These are phyloP conservation scores for Lycorma delicatula DNA, from an alignment of 1,140 invertebrate genomes.

Conservation along the genomic window DNA sequence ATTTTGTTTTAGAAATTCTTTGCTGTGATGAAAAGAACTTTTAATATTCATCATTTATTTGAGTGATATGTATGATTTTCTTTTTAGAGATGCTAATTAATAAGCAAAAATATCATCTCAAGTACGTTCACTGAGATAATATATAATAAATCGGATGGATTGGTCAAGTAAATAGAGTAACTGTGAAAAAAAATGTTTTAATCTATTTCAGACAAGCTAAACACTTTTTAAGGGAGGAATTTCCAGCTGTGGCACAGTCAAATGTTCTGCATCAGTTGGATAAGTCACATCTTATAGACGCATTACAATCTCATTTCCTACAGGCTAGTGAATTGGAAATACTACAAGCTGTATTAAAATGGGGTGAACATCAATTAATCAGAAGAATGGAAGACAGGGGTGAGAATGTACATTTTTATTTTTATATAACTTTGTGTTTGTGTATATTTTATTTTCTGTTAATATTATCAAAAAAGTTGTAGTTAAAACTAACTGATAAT, in stretches of 20 bases:
- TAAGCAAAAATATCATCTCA: no score
- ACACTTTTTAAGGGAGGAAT: slow-evolving; percentile 70
- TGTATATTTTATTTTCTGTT: slow-evolving; percentile 9
- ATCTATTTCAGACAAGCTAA: slow-evolving; percentile 46
- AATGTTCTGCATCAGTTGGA: slow-evolving; percentile 72
- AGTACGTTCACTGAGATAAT: no score
- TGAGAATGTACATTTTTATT: slow-evolving; percentile 28
- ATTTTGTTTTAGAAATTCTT: no score
- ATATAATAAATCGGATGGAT: no score
- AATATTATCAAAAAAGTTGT: not conserved
- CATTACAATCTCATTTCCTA: slow-evolving; percentile 79
- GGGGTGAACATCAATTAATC: slow-evolving; percentile 80
- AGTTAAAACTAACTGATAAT: not conserved
- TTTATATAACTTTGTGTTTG: not conserved
- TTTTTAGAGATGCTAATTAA: no score
- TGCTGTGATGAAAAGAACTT: no score
- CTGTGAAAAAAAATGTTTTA: no score
- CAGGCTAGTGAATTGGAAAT: slow-evolving; percentile 87
- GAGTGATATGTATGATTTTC: no score
- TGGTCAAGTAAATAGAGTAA: no score
- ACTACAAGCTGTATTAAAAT: slow-evolving; percentile 76
- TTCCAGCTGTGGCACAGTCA: slow-evolving; percentile 60
- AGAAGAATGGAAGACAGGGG: slow-evolving; percentile 73
- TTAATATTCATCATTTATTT: no score
- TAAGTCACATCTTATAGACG: slow-evolving; percentile 67